Conservation (phyloP, 2,888 invertebrate species). For the Tryphoninae sp. region DNA sequence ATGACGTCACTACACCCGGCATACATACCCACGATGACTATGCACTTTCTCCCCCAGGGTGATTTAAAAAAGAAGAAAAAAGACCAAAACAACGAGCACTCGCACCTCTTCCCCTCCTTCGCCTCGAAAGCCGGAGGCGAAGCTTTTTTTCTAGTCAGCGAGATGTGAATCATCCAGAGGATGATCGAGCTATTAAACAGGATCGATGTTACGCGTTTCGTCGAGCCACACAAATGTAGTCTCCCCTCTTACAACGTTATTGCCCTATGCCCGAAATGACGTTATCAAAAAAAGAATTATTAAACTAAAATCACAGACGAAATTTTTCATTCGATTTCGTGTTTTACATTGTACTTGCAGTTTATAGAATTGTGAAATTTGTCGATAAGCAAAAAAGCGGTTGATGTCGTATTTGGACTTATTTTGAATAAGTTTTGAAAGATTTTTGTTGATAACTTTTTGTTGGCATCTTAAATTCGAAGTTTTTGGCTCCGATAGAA, state of each 20-base stretch:
- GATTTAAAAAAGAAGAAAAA: neutral
- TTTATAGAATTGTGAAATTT: too few species aligned
- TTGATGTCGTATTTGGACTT: too few species aligned
- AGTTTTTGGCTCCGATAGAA: too few species aligned
- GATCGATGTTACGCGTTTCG: slow-evolving; percentile 38
- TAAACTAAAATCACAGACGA: neutral
- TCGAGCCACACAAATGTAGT: slow-evolving; percentile 1
- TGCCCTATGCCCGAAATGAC: neutral
- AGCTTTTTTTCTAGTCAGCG: slow-evolving; percentile 34
- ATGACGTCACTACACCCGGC: slow-evolving; percentile 60
- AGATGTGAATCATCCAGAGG: slow-evolving; percentile 53
- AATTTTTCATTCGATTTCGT: neutral
- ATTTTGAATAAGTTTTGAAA: too few species aligned
- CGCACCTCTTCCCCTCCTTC: neutral
- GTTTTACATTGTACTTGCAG: neutral
- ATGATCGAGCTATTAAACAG: slow-evolving; percentile 44
- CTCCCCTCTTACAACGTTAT: neutral
- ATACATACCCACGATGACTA: slow-evolving; percentile 41
- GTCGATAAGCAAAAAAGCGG: too few species aligned
- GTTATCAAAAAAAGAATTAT: neutral
- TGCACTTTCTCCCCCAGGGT: slow-evolving; percentile 41
- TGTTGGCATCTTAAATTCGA: too few species aligned
- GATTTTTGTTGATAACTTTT: too few species aligned
- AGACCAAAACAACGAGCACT: neutral
- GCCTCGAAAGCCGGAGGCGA: neutral